Percentiles rank a stretch among this genome's conserved stretches.
phyloP scores from a whole-genome alignment of 1,140 invertebrate species.

The Trachymyrmex septentrionalis region DNA sequence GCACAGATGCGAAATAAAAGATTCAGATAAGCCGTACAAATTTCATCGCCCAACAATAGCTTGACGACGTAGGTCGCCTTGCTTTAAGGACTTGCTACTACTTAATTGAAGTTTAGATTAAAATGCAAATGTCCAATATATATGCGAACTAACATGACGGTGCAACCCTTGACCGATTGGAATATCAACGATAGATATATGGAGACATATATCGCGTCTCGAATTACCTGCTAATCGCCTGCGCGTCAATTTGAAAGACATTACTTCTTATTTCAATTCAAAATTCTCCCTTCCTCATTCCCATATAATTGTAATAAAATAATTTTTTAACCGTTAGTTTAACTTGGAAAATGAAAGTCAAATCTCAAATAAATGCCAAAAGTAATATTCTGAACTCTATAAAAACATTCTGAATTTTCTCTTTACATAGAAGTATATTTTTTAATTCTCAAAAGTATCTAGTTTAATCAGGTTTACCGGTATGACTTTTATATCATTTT shows the following conservation, averaged over 20 bases:
- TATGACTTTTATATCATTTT: conserved; percentile 1
- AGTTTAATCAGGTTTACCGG: background rate
- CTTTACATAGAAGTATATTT: background rate
- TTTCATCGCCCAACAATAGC: conserved; percentile 44
- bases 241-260: background rate
- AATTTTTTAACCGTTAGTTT: background rate
- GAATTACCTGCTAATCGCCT: background rate
- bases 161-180: conserved; percentile 29
- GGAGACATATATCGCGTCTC: conserved; percentile 5
- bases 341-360: conserved; percentile 9
- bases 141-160: conserved; percentile 41
- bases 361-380: background rate
- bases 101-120: conserved; percentile 64
- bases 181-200: conserved; percentile 15
- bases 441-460: background rate
- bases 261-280: background rate
- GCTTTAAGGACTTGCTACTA: conserved; percentile 21
- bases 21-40: conserved; percentile 45
- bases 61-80: conserved; percentile 7
- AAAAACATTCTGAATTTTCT: background rate
- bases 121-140: conserved; percentile 65
- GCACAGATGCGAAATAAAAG: conserved; percentile 24
- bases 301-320: background rate
- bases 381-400: background rate
- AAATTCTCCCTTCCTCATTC: background rate